Base-by-base conservation (phyloP, 2,797 vertebrate species). In the Psittacula derbiana region DNA sequence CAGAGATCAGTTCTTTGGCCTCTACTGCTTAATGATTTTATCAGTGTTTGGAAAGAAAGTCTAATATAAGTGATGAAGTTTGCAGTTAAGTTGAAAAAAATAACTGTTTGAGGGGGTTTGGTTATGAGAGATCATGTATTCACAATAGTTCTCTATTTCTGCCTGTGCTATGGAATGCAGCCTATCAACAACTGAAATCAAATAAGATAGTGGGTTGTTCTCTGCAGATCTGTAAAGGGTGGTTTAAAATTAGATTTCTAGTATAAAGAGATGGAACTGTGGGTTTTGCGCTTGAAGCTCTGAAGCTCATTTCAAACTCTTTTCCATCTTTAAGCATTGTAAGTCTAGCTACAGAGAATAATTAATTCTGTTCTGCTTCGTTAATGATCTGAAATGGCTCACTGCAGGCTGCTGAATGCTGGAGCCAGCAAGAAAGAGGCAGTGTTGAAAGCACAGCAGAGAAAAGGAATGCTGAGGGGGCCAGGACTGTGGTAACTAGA, bases 81-180 rank as follows among this genome's bases (percentile, higher is more conserved):
- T 55, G 23, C n/a, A 50, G 20, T 70, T 78, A 69, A 70, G 15
- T 8, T 78, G 36, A 78, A 91, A 91, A 73, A 60, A 69, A 43
- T 46, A 30, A 36, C 31, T 60, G 31, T 72, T 60, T 60, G 66
- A 60, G 15, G 23, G 12, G n/a, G 4, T 60, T 78, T 69, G 19
- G 23, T 46, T 73, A 25, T 49, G 30, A 64, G 46, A 50, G 23
- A 60, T 24, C 10, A 12, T 8, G 4, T 44, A 40, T 53, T 71
- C 30, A 19, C 23, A 55, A 61, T 11, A 62, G 10, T 46, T 76
- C 44, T 64, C 7, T 73, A 4, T 44, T 64, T 67, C 60, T 73
- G 8, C 1, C 0, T 64, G 5, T 40, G 24, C 20, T 41, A 3
- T 2, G 2, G 19, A 49, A 38, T 33, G 23, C 19, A 73, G 30